Conservation (phyloP, 2,113 vertebrate genomes). For the Petrocephalus zakoni region DNA sequence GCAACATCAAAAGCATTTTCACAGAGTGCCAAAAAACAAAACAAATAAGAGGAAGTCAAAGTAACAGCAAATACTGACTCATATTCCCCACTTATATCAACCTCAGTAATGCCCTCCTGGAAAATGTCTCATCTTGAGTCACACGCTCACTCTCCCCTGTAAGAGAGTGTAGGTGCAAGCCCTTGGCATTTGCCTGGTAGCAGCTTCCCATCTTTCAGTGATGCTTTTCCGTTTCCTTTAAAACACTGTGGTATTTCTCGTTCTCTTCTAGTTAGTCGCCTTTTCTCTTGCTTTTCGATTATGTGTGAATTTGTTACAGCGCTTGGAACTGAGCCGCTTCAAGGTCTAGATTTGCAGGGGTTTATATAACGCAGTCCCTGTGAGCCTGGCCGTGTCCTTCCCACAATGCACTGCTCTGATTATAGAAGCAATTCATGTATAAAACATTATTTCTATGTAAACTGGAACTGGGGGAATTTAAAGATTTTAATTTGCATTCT, state of each 20-base stretch:
- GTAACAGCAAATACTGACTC: not conserved
- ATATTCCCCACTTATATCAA: not conserved
- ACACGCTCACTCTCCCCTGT: not conserved
- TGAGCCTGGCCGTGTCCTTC: not conserved
- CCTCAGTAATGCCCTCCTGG: not conserved
- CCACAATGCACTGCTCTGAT: not conserved
- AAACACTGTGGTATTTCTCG: not conserved
- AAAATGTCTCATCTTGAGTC: not conserved
- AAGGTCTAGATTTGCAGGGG: not conserved
- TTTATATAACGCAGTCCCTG: conserved; percentile 18
- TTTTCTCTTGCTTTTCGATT: not conserved
- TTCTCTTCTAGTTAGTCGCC: not conserved
- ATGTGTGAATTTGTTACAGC: conserved; percentile 16
- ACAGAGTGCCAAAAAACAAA: not conserved
- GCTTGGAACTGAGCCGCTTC: not conserved
- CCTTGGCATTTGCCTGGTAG: not conserved
- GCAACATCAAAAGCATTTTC: not conserved
- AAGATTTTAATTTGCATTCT: conserved; percentile 8
- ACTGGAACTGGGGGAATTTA: not conserved
- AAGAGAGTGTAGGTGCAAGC: not conserved
- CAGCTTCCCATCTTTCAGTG: not conserved
- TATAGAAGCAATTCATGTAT: not conserved
- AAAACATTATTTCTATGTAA: conserved; percentile 1
- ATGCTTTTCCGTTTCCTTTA: not conserved
- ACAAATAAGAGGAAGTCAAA: not conserved